Percentiles rank a stretch among this genome's conserved stretches.
Evolutionary conservation across 2,113 vertebrate species (phyloP).

Genomic region (Gallinago jamesoni): DNA sequence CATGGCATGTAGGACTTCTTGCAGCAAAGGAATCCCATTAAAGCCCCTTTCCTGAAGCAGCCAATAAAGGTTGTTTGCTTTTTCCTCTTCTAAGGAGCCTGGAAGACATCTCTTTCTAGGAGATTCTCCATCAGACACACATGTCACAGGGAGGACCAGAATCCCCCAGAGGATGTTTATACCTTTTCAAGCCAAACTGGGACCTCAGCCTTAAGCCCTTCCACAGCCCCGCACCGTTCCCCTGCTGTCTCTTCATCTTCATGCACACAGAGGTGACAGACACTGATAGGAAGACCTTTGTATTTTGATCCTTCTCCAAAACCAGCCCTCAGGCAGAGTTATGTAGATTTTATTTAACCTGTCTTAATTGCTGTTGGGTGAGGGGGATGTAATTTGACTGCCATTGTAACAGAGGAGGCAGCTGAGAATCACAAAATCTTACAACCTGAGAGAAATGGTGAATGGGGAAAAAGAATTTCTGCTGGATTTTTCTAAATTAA

Average conservation of each 20-base stretch:
- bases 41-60: not conserved
- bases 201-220: not conserved
- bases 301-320: not conserved
- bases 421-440: not conserved
- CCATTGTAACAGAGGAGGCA: not conserved
- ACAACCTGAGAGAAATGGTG: not conserved
- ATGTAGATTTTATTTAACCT: not conserved
- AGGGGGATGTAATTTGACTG: not conserved
- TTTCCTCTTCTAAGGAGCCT: not conserved
- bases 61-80: not conserved
- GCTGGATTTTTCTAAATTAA: not conserved
- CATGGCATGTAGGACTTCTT: not conserved
- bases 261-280: not conserved
- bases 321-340: not conserved
- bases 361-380: not conserved
- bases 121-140: not conserved
- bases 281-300: not conserved
- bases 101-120: not conserved
- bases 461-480: not conserved
- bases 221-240: not conserved
- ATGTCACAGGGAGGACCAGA: not conserved
- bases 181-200: not conserved
- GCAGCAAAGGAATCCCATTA: not conserved
- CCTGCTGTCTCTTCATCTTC: not conserved
- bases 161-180: rapidly evolving